phyloP scores from a whole-genome alignment of 2,888 invertebrate genomes.

The Nasonovia ribisnigri region DNA sequence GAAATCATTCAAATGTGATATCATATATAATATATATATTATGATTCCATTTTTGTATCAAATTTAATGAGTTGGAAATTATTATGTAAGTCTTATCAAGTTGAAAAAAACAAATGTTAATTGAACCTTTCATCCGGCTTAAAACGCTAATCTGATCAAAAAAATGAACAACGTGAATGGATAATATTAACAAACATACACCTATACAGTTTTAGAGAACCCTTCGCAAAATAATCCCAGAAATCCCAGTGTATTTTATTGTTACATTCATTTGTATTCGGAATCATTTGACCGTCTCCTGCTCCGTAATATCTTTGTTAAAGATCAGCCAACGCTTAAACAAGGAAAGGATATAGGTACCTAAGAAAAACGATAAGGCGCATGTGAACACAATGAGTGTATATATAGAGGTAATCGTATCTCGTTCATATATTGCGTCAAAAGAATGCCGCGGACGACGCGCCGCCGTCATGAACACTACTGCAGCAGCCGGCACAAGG shows the following conservation, averaged over 20 bases:
- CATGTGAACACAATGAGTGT: slow-evolving; percentile 35
- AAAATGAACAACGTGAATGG: slow-evolving; percentile 39
- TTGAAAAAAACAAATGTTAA: slow-evolving; percentile 29
- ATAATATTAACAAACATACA: not conserved
- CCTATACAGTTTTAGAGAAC: slow-evolving; percentile 30
- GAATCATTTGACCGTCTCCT: slow-evolving; percentile 48
- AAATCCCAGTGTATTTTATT: slow-evolving; percentile 38
- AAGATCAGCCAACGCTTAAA: slow-evolving; percentile 30
- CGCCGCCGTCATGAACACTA: slow-evolving; percentile 36
- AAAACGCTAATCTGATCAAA: slow-evolving; percentile 53
- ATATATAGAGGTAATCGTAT: slow-evolving; percentile 41
- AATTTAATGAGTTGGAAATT: slow-evolving; percentile 17
- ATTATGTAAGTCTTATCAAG: not conserved
- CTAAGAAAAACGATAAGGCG: slow-evolving; percentile 51
- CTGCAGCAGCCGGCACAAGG: slow-evolving; percentile 37
- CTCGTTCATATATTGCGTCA: slow-evolving; percentile 40
- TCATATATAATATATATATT: not conserved
- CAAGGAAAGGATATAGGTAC: slow-evolving; percentile 61
- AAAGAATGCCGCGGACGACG: slow-evolving; percentile 48
- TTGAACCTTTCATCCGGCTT: slow-evolving; percentile 14
- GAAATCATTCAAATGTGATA: not conserved
- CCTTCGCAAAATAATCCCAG: slow-evolving; percentile 42
- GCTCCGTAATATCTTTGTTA: slow-evolving; percentile 36
- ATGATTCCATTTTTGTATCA: not conserved
- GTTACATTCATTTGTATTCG: slow-evolving; percentile 40